phyloP scores from a whole-genome alignment of 2,113 vertebrate species.

The Ceyx margarethae region DNA sequence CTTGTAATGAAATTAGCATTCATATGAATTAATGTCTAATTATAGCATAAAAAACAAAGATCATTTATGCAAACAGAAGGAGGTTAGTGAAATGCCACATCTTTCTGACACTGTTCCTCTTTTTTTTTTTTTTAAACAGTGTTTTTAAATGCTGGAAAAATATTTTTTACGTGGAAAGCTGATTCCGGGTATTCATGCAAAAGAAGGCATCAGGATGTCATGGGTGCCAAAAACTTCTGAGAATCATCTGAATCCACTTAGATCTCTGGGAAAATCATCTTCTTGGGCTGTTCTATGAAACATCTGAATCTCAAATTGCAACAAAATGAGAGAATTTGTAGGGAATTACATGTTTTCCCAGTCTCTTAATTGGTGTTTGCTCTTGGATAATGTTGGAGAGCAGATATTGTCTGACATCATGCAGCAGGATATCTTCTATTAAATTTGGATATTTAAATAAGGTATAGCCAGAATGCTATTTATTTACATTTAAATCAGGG shows the following conservation, averaged over 20 bases:
- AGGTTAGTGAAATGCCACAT: neutral
- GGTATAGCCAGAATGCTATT: neutral
- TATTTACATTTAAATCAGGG: neutral
- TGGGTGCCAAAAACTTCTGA: neutral
- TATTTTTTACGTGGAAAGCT: neutral
- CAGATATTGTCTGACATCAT: neutral
- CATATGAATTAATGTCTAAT: neutral
- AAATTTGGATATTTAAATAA: neutral
- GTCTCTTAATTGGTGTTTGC: neutral
- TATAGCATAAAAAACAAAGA: neutral
- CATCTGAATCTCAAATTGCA: neutral
- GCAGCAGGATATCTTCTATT: neutral
- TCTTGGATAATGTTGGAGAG: neutral
- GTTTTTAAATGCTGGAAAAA: neutral
- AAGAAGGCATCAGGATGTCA: neutral
- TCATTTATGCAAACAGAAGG: neutral
- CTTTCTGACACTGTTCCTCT: neutral
- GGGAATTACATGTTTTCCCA: neutral
- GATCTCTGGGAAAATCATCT: neutral
- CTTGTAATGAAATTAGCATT: neutral
- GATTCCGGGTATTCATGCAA: neutral
- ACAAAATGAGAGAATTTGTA: neutral
- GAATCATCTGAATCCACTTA: neutral
- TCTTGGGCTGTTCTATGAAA: neutral
- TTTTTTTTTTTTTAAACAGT: neutral